Percentiles rank a stretch among this genome's conserved stretches.
Evolutionary conservation across 2,888 invertebrate genomes (phyloP).

Genomic region (Eupithecia subumbrata): DNA sequence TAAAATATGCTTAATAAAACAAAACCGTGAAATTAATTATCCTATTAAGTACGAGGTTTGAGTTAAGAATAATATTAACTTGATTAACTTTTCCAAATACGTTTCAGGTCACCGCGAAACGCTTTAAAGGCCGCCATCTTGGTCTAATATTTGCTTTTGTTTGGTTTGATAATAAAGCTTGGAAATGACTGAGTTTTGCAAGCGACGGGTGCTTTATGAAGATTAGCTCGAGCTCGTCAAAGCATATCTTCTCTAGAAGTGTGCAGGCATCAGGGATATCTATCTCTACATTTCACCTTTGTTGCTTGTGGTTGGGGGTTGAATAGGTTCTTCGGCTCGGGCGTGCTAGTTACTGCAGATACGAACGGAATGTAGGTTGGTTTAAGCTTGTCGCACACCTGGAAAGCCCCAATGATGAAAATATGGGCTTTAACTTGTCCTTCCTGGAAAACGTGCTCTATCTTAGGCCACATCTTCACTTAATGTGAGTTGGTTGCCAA

Average conservation of each 20-base stretch:
- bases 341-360: neutral
- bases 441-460: too few species aligned
- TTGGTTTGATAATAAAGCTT: neutral
- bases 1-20: constrained; percentile 34
- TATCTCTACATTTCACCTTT: neutral
- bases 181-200: neutral
- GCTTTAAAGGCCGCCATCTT: neutral
- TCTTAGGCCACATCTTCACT: too few species aligned
- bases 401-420: too few species aligned
- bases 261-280: neutral
- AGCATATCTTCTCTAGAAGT: neutral
- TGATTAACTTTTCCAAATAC: constrained; percentile 9
- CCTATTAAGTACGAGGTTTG: constrained; percentile 7
- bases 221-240: neutral
- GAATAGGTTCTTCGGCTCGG: neutral
- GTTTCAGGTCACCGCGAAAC: neutral
- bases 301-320: neutral
- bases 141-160: neutral
- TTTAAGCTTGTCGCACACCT: too few species aligned
- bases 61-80: constrained; percentile 1
- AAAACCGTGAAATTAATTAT: constrained; percentile 34
- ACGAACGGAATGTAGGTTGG: neutral
- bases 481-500: too few species aligned
- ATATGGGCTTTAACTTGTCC: too few species aligned
- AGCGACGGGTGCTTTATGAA: neutral